phyloP scores from a whole-genome alignment of 2,113 vertebrate genomes.

The Mugil cephalus region DNA sequence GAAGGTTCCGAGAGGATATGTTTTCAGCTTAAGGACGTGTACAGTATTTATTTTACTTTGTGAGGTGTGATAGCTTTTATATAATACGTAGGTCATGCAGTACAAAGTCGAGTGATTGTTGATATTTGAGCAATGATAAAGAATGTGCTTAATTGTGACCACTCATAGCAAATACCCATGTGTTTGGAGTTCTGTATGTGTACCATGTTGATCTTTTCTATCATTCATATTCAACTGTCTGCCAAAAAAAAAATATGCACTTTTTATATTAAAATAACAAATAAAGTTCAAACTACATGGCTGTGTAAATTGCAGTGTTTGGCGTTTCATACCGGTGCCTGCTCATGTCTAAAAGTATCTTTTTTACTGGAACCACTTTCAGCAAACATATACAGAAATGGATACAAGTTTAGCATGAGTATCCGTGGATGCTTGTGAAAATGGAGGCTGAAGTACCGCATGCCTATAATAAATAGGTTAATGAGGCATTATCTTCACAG shows the following conservation, averaged over 20 bases:
- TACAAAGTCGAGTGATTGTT: slow-evolving; percentile 59
- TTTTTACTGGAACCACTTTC: slow-evolving; percentile 20
- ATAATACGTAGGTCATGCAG: slow-evolving; percentile 51
- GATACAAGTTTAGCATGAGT: slow-evolving; percentile 41
- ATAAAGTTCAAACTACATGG: slow-evolving; percentile 59
- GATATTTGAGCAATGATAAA: slow-evolving; percentile 47
- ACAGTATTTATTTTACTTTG: slow-evolving; percentile 85
- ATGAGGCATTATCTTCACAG: slow-evolving; percentile 21
- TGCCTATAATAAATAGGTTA: slow-evolving; percentile 41
- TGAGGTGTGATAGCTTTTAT: slow-evolving; percentile 75
- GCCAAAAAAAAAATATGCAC: slow-evolving; percentile 61
- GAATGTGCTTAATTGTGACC: slow-evolving; percentile 55
- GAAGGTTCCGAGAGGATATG: slow-evolving; percentile 32
- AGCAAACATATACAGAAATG: slow-evolving; percentile 36
- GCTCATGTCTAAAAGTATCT: slow-evolving; percentile 28
- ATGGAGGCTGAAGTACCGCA: slow-evolving; percentile 20
- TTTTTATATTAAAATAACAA: slow-evolving; percentile 71
- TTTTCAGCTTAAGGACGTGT: slow-evolving; percentile 69
- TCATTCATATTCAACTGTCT: slow-evolving; percentile 67
- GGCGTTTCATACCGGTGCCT: slow-evolving; percentile 14
- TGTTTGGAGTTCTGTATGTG: slow-evolving; percentile 67
- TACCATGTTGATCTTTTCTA: slow-evolving; percentile 72
- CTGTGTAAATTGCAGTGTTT: slow-evolving; percentile 53
- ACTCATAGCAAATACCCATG: slow-evolving; percentile 55
- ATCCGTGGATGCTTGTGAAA: slow-evolving; percentile 24